Percentiles rank a stretch among this genome's conserved stretches.
phyloP scores from a whole-genome alignment of 2,888 invertebrate genomes.

The Linnaemya vulpina region DNA sequence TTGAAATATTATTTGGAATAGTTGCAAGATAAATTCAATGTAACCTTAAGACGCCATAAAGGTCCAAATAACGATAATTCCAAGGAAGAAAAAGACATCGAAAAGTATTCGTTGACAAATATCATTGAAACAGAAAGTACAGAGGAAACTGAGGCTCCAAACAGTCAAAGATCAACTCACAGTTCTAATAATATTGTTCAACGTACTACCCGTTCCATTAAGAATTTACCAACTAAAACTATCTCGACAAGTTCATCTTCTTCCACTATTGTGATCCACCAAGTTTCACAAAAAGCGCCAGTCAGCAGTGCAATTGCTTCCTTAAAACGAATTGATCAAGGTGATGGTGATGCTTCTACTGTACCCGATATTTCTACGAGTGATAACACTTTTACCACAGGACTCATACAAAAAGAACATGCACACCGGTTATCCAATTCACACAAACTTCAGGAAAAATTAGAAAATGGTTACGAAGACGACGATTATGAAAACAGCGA shows the following conservation, averaged over 20 bases:
- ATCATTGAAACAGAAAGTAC: conserved; percentile 42
- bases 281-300: conserved; percentile 22
- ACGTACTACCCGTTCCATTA: conserved; percentile 54
- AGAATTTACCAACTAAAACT: conserved; percentile 45
- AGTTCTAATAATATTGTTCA: conserved; percentile 43
- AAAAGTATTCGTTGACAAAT: conserved; percentile 24
- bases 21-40: conserved; percentile 74
- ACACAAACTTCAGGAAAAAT: conserved; percentile 37
- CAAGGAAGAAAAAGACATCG: conserved; percentile 53
- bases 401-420: conserved; percentile 28
- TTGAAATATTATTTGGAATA: conserved; percentile 40
- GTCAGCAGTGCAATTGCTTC: conserved; percentile 23
- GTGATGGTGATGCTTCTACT: conserved; percentile 72
- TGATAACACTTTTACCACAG: background rate
- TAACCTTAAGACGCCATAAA: conserved; percentile 68
- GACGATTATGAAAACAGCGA: conserved; percentile 68
- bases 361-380: conserved; percentile 36
- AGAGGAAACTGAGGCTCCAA: conserved; percentile 50
- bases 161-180: conserved; percentile 60
- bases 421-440: conserved; percentile 33
- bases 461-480: conserved; percentile 67
- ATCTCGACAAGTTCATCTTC: background rate
- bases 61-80: conserved; percentile 15
- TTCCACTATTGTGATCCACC: conserved; percentile 29
- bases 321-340: conserved; percentile 71